Evolutionary conservation across 2,888 invertebrate genomes (phyloP).

Genomic region (Drosophila demipolita): DNA sequence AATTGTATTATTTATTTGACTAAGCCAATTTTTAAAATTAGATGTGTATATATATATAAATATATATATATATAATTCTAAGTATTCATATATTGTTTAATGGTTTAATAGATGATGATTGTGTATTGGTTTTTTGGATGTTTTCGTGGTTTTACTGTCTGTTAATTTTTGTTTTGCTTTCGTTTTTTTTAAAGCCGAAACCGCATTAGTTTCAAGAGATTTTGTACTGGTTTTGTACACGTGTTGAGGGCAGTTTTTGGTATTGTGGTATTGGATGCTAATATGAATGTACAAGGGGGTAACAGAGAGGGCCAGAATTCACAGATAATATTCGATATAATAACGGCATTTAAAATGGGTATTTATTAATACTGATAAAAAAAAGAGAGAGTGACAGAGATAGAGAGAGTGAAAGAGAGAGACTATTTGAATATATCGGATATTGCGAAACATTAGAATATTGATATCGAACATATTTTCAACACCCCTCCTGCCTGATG

Average conservation of each 20-base stretch:
- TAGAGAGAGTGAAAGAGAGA: conserved; percentile 12
- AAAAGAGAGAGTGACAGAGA: conserved; percentile 21
- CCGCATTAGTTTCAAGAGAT: conserved; percentile 61
- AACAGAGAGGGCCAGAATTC: conserved; percentile 46
- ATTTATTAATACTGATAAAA: conserved; percentile 18
- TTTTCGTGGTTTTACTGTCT: conserved; percentile 35
- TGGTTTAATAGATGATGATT: conserved; percentile 50
- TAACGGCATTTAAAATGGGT: conserved; percentile 34
- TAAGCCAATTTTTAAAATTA: conserved; percentile 23
- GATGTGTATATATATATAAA: not conserved
- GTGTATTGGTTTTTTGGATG: conserved; percentile 36
- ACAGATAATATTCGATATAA: conserved; percentile 51
- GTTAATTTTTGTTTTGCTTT: conserved; percentile 33
- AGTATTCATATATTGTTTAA: conserved; percentile 39
- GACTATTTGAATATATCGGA: conserved; percentile 22
- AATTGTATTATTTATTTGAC: not conserved
- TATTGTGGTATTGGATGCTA: conserved; percentile 36
- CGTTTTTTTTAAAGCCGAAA: conserved; percentile 62
- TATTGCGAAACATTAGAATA: conserved; percentile 33
- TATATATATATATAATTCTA: conserved; percentile 5
- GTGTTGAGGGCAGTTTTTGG: conserved; percentile 21
- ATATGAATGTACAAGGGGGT: conserved; percentile 62
- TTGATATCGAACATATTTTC: conserved; percentile 76
- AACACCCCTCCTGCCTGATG: conserved; percentile 83
- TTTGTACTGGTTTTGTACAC: conserved; percentile 22